These are phyloP conservation scores for Tapera naevia DNA, from an alignment of 2,797 vertebrate genomes.

Conservation along the genomic window DNA sequence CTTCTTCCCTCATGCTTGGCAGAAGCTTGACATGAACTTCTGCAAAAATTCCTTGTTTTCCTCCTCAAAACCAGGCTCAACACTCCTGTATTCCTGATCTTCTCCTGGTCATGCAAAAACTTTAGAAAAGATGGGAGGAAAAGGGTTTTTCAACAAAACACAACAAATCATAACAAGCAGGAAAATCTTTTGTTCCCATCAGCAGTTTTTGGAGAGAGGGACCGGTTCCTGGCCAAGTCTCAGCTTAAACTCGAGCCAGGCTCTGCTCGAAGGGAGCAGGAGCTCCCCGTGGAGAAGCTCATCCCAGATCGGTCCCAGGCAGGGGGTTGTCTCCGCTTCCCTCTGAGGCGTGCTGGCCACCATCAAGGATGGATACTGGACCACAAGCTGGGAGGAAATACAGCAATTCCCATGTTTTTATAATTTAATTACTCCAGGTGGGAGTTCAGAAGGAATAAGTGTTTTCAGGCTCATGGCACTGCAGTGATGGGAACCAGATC, in stretches of 20 bases:
- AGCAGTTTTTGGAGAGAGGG: background rate
- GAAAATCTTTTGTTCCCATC: background rate
- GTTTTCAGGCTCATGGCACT: background rate
- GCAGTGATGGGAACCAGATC: background rate
- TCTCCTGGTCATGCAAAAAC: background rate
- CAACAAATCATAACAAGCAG: background rate
- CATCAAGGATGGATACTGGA: rapidly evolving
- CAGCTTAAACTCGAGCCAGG: background rate
- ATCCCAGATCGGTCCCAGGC: background rate
- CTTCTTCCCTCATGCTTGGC: background rate
- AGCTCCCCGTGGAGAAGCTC: background rate
- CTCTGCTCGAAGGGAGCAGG: background rate
- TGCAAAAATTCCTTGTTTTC: background rate
- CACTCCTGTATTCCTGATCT: background rate
- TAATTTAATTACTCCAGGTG: background rate
- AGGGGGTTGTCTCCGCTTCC: background rate
- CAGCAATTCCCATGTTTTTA: background rate
- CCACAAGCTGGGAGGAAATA: background rate
- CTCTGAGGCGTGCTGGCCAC: background rate
- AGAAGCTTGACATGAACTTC: background rate
- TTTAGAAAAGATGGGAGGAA: background rate
- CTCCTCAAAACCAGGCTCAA: background rate
- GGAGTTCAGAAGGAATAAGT: background rate
- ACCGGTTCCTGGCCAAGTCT: background rate
- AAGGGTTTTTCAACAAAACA: background rate